Evolutionary conservation across 2,113 vertebrate genomes (phyloP), one percentile per base, ranked within the genome.

Genomic region (Poeciliopsis occidentalis): DNA sequence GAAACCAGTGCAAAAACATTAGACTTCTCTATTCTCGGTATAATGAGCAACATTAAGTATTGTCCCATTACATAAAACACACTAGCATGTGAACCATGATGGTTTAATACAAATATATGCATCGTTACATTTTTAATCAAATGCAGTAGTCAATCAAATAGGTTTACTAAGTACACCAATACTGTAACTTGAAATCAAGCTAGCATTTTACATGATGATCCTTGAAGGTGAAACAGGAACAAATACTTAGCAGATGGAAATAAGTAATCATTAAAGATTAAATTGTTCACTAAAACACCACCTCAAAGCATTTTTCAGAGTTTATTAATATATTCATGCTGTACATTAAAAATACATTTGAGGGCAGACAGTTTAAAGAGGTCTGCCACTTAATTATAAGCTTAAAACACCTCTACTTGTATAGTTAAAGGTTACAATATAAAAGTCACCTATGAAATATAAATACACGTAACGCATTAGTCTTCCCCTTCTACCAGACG

Each of bases 241-340:
- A 62, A 62, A 15, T 32, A 61, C 30, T n/a, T 5, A 15, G 17
- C n/a, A 72, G 60, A 47, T 72, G 31, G 11, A 63, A 63, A 61
- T 13, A 31, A 31, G 37, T 63, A 44, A 44, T 29, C 60, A 72
- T 72, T 3, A 37, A 70, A 70, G 57, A 71, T 67, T 27, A 12
- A 72, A 27, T 15, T 47, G 27, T 54, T 61, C 57, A 61, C 60
- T 51, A 31, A 71, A 60, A 62, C 2, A 32, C 8, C 26, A 65
- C 4, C 22, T 60, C 29, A n/a, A 41, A 62, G 31, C 39, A 30
- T 32, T 57, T 19, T 17, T 13, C 64, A 2, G 17, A 57, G 63
- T 79, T 70, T 78, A 73, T 85, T 83, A 6, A 60, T 47, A 34
- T 65, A 83, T 71, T 61, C 17, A 77, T 65, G 71, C 60, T 75